Conservation (phyloP, 1,140 invertebrate species). For the Pygmarrhopalites habei region DNA sequence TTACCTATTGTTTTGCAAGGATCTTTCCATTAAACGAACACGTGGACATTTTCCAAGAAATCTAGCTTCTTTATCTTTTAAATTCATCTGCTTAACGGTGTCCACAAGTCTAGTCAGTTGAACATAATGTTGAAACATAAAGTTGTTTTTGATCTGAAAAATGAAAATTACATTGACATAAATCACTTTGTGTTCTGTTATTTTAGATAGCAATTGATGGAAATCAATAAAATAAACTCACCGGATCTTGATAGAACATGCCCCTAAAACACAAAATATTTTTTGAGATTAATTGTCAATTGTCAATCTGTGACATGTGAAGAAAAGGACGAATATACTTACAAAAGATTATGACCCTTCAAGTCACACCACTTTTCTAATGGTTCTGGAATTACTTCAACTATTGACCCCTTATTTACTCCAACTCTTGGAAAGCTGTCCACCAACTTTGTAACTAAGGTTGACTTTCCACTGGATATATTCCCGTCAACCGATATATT, state of each 20-base stretch:
- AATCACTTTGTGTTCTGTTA: too few species aligned
- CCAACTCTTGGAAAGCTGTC: slow-evolving; percentile 10
- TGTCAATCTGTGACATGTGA: too few species aligned
- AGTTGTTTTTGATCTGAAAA: slow-evolving; percentile 49
- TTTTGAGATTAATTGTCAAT: too few species aligned
- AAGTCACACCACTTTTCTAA: slow-evolving; percentile 50
- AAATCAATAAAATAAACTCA: too few species aligned
- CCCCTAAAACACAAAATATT: too few species aligned
- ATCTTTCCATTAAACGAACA: slow-evolving; percentile 53
- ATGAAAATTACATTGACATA: too few species aligned
- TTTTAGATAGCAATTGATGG: too few species aligned
- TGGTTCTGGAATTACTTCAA: slow-evolving; percentile 42
- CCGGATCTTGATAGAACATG: slow-evolving; percentile 50
- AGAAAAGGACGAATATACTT: too few species aligned
- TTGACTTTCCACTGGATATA: slow-evolving; percentile 49
- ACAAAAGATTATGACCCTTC: slow-evolving; percentile 50
- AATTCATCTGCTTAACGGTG: slow-evolving; percentile 34
- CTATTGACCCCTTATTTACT: not conserved
- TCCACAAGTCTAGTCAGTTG: slow-evolving; percentile 49
- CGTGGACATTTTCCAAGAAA: slow-evolving; percentile 15
- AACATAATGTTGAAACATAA: slow-evolving; percentile 53
- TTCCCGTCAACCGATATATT: slow-evolving; percentile 48
- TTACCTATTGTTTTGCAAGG: slow-evolving; percentile 49
- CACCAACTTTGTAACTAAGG: slow-evolving; percentile 41
- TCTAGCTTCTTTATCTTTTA: not conserved